Evolutionary conservation across 2,113 vertebrate genomes (phyloP).

Genomic region (Istiophorus platypterus): DNA sequence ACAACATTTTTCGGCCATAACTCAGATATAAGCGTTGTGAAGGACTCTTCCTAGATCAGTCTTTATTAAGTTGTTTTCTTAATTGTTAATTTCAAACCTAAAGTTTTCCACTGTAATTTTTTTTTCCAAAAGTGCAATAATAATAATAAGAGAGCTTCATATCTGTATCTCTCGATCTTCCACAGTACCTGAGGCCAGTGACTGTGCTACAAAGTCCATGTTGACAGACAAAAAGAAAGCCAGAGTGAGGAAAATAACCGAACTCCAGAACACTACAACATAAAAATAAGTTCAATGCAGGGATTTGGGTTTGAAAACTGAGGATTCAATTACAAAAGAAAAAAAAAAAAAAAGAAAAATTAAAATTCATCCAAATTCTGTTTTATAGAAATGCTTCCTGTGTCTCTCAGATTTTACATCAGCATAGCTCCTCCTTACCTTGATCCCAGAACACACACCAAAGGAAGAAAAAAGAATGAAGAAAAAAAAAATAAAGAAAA

Average conservation of each 20-base stretch:
- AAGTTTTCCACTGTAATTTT: conserved; percentile 77
- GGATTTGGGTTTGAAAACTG: conserved; percentile 77
- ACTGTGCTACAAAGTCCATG: conserved; percentile 87
- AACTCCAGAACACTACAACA: conserved; percentile 85
- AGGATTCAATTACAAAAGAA: conserved; percentile 82
- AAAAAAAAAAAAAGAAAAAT: conserved; percentile 45
- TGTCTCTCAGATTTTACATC: conserved; percentile 75
- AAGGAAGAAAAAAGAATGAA: conserved; percentile 63
- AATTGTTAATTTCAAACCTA: conserved; percentile 82
- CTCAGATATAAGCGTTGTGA: conserved; percentile 79
- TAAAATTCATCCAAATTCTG: conserved; percentile 76
- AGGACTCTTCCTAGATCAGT: conserved; percentile 82
- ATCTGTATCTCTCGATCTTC: conserved; percentile 82
- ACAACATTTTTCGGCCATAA: conserved; percentile 76
- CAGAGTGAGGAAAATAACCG: conserved; percentile 69
- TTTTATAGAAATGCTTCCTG: conserved; percentile 81
- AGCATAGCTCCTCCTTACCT: conserved; percentile 74
- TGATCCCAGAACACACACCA: conserved; percentile 83
- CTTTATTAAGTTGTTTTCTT: conserved; percentile 81
- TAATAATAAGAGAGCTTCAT: conserved; percentile 83
- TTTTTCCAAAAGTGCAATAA: conserved; percentile 86
- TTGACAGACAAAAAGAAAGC: conserved; percentile 79
- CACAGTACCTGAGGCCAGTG: conserved; percentile 88
- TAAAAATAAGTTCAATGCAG: conserved; percentile 82
- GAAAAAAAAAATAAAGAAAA: conserved; percentile 53